phyloP scores from a whole-genome alignment of 2,888 invertebrate genomes.

The Podotricha telesiphe region DNA sequence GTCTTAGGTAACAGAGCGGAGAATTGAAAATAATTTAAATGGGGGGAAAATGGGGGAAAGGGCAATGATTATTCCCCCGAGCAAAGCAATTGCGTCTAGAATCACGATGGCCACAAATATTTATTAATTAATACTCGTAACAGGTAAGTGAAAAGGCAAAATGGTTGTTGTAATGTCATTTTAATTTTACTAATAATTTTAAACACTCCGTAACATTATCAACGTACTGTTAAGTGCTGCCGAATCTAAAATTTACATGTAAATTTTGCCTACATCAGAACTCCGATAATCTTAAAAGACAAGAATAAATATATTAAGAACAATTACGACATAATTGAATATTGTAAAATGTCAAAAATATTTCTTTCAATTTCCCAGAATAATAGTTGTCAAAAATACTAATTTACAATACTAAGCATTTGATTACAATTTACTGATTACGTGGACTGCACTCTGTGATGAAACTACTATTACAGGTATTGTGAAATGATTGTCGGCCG shows the following conservation, averaged over 20 bases:
- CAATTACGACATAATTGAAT: slow-evolving; percentile 33
- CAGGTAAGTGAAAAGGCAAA: slow-evolving; percentile 39
- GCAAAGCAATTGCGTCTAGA: no score
- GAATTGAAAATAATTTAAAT: no score
- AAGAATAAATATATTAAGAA: slow-evolving; percentile 36
- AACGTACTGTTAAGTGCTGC: slow-evolving; percentile 52
- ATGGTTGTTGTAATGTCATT: slow-evolving; percentile 75
- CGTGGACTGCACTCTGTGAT: slow-evolving; percentile 22
- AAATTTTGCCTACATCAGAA: slow-evolving; percentile 34
- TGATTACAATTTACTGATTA: background rate
- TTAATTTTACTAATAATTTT: slow-evolving; percentile 65
- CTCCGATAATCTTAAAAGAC: slow-evolving; percentile 35
- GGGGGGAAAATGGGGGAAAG: no score
- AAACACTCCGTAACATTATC: slow-evolving; percentile 77
- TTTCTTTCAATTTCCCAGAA: slow-evolving; percentile 31
- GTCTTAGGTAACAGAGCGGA: no score
- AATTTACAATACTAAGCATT: slow-evolving; percentile 36
- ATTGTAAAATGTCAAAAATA: slow-evolving; percentile 43
- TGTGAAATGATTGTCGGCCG: background rate
- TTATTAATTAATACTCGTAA: background rate
- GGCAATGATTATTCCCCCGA: no score
- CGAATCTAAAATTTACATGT: slow-evolving; percentile 39
- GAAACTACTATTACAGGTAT: slow-evolving; percentile 7
- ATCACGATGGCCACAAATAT: no score
- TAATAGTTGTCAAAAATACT: slow-evolving; percentile 36